These are phyloP conservation scores for Rhimphoctona megacephalus DNA, from an alignment of 2,888 invertebrate species.

Conservation along the genomic window DNA sequence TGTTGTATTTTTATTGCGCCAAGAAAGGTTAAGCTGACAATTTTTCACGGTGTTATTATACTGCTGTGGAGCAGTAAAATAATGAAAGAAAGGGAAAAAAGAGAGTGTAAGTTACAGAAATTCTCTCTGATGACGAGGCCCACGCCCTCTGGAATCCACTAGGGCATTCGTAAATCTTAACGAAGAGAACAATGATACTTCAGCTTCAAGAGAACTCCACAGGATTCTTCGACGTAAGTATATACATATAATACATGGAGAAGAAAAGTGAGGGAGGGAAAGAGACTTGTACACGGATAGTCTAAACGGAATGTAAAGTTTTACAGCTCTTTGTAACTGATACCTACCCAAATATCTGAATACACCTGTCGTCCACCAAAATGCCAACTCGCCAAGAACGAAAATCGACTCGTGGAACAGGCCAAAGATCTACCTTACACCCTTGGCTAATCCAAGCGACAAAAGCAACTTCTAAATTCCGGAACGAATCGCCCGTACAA, in stretches of 20 bases:
- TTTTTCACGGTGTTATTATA: conserved; percentile 35
- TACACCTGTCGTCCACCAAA: conserved; percentile 63
- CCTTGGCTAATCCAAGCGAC: conserved; percentile 14
- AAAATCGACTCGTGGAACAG: not conserved
- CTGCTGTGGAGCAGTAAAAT: conserved; percentile 22
- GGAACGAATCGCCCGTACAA: conserved; percentile 29
- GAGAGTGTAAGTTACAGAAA: conserved; percentile 62
- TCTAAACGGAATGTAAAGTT: conserved; percentile 35
- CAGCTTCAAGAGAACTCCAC: not conserved
- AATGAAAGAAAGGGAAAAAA: conserved; percentile 25
- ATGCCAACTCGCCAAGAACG: conserved; percentile 42
- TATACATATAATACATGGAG: not conserved
- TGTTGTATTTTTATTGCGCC: conserved; percentile 39
- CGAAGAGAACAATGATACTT: conserved; percentile 51
- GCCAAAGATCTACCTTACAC: not conserved
- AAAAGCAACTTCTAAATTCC: conserved; percentile 24
- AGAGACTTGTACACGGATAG: not conserved
- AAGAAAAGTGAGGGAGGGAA: not conserved
- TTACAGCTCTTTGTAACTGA: conserved; percentile 64
- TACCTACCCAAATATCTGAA: conserved; percentile 55
- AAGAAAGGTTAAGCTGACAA: conserved; percentile 29
- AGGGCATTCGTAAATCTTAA: conserved; percentile 64
- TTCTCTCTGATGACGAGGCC: conserved; percentile 54
- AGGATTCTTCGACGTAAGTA: conserved; percentile 6
- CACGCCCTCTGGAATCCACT: conserved; percentile 48